phyloP scores from a whole-genome alignment of 2,113 vertebrate species.

The Pseudolaguvia tuberculata region DNA sequence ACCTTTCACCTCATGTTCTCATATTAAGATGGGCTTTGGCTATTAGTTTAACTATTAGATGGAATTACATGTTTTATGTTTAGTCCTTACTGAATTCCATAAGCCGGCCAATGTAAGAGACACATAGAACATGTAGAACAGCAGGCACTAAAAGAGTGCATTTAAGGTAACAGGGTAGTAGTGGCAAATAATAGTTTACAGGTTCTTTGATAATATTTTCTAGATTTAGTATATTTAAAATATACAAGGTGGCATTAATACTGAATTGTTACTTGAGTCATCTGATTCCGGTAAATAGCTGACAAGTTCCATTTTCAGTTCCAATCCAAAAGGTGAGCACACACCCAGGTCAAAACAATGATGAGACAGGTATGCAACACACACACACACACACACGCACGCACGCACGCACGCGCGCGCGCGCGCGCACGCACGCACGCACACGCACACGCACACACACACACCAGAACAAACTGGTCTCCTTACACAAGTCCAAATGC shows the following conservation, averaged over 20 bases:
- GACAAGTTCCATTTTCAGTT: constrained; percentile 59
- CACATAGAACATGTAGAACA: background rate
- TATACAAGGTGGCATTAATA: constrained; percentile 55
- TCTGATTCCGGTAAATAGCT: constrained; percentile 51
- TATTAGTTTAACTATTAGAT: background rate
- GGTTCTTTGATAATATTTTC: background rate
- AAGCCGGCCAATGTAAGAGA: too few relatives aligned
- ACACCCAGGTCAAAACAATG: constrained; percentile 75
- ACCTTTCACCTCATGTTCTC: too few relatives aligned
- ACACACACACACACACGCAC: constrained; percentile 34
- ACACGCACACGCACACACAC: too few relatives aligned
- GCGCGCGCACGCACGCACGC: constrained; percentile 40
- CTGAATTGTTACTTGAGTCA: constrained; percentile 38
- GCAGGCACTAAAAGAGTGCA: background rate
- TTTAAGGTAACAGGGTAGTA: background rate
- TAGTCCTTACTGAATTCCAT: too few relatives aligned
- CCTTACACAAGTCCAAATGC: constrained; percentile 34
- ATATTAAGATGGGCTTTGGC: background rate
- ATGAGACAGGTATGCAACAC: constrained; percentile 66
- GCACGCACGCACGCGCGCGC: background rate
- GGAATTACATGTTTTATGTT: background rate
- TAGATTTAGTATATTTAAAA: constrained; percentile 26
- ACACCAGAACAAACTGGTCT: constrained; percentile 56
- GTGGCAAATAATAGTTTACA: background rate
- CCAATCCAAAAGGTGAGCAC: constrained; percentile 72